Base-by-base conservation (phyloP, 2,888 invertebrate species). In the Cephus sareptanus region DNA sequence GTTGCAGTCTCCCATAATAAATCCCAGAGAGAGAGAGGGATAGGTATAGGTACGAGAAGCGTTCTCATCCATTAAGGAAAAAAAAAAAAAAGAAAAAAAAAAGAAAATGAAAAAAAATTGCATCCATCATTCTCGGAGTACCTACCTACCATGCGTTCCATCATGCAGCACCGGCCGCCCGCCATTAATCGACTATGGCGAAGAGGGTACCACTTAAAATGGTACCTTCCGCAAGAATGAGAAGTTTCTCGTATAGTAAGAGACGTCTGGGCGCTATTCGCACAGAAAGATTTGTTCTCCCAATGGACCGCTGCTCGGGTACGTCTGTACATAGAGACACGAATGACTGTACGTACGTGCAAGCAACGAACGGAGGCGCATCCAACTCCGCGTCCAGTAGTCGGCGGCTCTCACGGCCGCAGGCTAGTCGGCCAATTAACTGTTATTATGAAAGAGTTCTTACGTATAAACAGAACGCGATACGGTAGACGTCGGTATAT, bases 391-490 rank as follows among this genome's bases (percentile, higher is more conserved):
- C 81, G 79, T 80, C 81, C 82, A 81, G 78, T 79, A 78, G 77
- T 80, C 80, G 79, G 82, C 81, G 83, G 82, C 84, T 86, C 85
- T 87, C 86, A 87, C 86, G 84, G 81, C 81, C 85, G 81, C 83
- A 80, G 82, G 84, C 85, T 82, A 80, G 78, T 83, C 80, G 84
- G 82, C 85, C 87, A 87, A 89, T 87, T 88, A 89, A 88, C 85
- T 86, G 86, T 87, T 86, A 88, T 88, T 88, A 87, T 86, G 85
- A 85, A 84, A 83, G 83, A 84, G 77, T 86, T 88, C 85, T 88
- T 86, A 85, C 84, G 84, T 82, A 82, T 85, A 84, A 87, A 86
- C 84, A 79, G 82, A 79, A 81, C 70, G 78, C 69, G 34, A 40
- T 69, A 40, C 23, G 6, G 40, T 40, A 40, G 40, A 40, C 40